A percentile compares a stretch with the other conserved stretches of the same genome.
These are phyloP conservation scores for Nothobranchius kuhntae DNA, from an alignment of 2,113 vertebrate genomes.

Conservation along the genomic window DNA sequence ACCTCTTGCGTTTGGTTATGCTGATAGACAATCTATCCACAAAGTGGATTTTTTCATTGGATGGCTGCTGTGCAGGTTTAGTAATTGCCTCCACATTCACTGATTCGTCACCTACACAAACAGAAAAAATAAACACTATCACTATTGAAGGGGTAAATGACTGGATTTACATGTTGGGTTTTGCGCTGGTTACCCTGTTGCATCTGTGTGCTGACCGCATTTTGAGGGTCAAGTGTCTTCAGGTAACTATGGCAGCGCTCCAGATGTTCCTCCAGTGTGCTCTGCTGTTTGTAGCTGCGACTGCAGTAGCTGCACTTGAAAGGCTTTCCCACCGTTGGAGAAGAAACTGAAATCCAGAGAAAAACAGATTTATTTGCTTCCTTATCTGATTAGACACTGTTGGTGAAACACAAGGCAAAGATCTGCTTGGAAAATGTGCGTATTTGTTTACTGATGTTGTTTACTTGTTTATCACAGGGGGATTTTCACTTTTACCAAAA, in stretches of 20 bases:
- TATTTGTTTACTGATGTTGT: neutral
- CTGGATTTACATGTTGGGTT: neutral
- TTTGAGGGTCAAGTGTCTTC: slow-evolving; percentile 86
- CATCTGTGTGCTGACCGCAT: slow-evolving; percentile 77
- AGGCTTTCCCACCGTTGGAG: slow-evolving; percentile 91
- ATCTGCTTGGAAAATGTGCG: neutral
- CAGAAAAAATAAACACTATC: neutral
- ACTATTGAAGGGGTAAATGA: neutral
- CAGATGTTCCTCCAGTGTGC: slow-evolving; percentile 92
- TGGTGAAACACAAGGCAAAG: neutral
- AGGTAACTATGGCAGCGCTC: slow-evolving; percentile 91
- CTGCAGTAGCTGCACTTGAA: slow-evolving; percentile 97
- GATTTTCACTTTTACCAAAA: slow-evolving; percentile 5
- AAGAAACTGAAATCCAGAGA: slow-evolving; percentile 80
- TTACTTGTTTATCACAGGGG: slow-evolving; percentile 16
- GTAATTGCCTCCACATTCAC: slow-evolving; percentile 85
- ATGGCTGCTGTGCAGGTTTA: slow-evolving; percentile 85
- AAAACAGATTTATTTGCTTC: neutral
- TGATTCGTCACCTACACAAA: slow-evolving; percentile 84
- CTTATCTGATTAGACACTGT: neutral
- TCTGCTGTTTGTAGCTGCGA: slow-evolving; percentile 96
- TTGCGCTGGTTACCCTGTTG: slow-evolving; percentile 65
- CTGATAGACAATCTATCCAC: slow-evolving; percentile 89
- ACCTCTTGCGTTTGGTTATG: slow-evolving; percentile 95
- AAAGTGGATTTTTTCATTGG: slow-evolving; percentile 86